Base-by-base conservation (phyloP, 2,888 invertebrate genomes). In the Molorchus minor region DNA sequence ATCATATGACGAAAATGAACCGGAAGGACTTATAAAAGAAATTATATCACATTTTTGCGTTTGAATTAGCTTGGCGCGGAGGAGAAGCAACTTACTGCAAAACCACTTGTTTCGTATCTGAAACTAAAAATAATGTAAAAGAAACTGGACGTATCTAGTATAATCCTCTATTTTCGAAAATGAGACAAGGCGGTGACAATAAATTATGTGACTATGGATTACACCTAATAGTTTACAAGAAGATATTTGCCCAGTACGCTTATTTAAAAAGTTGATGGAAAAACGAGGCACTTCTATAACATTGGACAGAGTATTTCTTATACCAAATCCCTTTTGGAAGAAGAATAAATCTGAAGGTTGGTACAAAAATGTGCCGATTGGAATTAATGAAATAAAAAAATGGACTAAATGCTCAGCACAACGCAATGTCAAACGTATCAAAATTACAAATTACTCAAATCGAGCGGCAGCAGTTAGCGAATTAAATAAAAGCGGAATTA, bases 361-460 rank as follows among this genome's bases (percentile, higher is more conserved):
- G 33, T 35, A 17, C n/a, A 47, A 47, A 33, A 33, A 47, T 33
- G 33, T 30, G 17, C 47, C 47, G 19, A 25, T 47, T 19, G 33
- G 47, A 13, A 2, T 25, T 17, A 25, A 35, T 33, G 25, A 30
- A 30, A 47, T 47, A 36, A 1, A 30, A 1, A 47, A 35, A 8
- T 47, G 33, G 47, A 38, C 47, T 30, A 25, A 47, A 47, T 19
- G 19, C 19, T 25, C 47, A 25, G 12, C 47, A 36, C 19, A 20
- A 47, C 15, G 2, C 19, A 36, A 47, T 33, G 30, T 47, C 19
- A 35, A 47, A 47, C 29, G 33, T 25, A 2, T 30, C 19, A 47
- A 47, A 47, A 47, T 36, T 3, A 35, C 47, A 25, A 47, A 47
- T 35, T 33, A 47, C 29, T 47, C 47, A 16, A 47, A n/a, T n/a